A percentile compares a stretch with the other conserved stretches of the same genome.
phyloP scores from a whole-genome alignment of 2,797 vertebrate genomes.

The Pantherophis vulpinus region DNA sequence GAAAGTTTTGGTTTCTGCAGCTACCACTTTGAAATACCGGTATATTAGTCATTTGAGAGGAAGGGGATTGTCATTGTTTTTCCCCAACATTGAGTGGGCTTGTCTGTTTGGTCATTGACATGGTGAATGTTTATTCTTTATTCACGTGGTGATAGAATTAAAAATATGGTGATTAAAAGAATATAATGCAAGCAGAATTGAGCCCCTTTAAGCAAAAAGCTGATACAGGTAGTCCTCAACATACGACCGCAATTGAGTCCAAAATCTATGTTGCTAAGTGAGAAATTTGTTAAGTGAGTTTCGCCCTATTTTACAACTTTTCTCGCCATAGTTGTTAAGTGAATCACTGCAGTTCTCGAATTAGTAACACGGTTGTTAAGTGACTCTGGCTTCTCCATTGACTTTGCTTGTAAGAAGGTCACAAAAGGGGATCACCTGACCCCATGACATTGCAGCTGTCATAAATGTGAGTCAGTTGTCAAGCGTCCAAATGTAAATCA shows the following conservation, averaged over 20 bases:
- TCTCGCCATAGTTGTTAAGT: neutral
- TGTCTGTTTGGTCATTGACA: neutral
- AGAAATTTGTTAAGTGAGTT: neutral
- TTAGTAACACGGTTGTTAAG: neutral
- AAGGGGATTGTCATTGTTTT: neutral
- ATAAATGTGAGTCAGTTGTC: neutral
- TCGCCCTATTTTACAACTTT: neutral
- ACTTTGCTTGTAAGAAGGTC: neutral
- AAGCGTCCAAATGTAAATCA: neutral
- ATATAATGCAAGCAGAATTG: neutral
- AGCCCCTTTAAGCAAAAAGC: neutral
- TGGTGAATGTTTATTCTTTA: neutral
- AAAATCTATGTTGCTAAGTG: neutral
- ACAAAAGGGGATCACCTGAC: neutral
- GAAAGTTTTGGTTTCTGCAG: neutral
- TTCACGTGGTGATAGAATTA: neutral
- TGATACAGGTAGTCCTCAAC: neutral
- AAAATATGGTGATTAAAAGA: neutral
- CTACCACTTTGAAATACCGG: neutral
- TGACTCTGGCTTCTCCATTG: neutral
- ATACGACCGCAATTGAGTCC: neutral
- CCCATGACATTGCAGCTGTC: neutral
- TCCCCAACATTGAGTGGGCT: neutral
- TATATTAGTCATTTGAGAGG: neutral
- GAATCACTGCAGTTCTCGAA: neutral